phyloP scores from a whole-genome alignment of 2,888 invertebrate genomes.

The Nephrocerus scutellatus region DNA sequence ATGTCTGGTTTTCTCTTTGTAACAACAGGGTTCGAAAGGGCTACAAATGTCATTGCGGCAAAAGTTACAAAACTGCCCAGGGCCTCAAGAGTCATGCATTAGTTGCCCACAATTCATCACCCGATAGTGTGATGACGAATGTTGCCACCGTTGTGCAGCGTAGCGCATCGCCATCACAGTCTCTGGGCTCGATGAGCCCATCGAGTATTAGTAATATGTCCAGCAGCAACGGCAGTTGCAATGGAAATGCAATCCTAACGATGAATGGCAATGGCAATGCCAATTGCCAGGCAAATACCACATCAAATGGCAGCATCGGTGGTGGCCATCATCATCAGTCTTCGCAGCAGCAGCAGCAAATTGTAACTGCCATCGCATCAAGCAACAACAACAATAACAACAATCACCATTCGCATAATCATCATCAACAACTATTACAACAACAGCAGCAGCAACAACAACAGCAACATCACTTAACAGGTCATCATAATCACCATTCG shows the following conservation, averaged over 20 bases:
- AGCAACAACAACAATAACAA: too few relatives aligned
- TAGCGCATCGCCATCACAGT: constrained; percentile 46
- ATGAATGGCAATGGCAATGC: constrained; percentile 13
- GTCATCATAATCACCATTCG: too few relatives aligned
- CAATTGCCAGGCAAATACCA: constrained; percentile 8
- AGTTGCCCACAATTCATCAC: constrained; percentile 43
- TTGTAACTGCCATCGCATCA: constrained; percentile 22
- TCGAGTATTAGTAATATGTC: constrained; percentile 48
- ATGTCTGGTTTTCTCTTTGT: constrained; percentile 7
- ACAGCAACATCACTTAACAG: constrained; percentile 18
- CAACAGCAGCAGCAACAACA: constrained; percentile 27
- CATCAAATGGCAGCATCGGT: constrained; percentile 25
- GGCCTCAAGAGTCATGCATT: constrained; percentile 67
- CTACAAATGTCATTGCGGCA: constrained; percentile 77
- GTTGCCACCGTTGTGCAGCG: constrained; percentile 37
- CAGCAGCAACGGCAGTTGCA: constrained; percentile 44
- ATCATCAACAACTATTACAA: constrained; percentile 22
- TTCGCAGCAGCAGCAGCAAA: constrained; percentile 4
- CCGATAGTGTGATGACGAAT: constrained; percentile 38
- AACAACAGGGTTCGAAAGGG: constrained; percentile 65
- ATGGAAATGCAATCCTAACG: too few relatives aligned
- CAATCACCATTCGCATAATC: too few relatives aligned
- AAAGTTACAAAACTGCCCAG: constrained; percentile 75
- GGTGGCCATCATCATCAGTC: constrained; percentile 14
- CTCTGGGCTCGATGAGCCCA: constrained; percentile 45